Conservation (phyloP, 2,888 invertebrate species). For the Empis stercorea region DNA sequence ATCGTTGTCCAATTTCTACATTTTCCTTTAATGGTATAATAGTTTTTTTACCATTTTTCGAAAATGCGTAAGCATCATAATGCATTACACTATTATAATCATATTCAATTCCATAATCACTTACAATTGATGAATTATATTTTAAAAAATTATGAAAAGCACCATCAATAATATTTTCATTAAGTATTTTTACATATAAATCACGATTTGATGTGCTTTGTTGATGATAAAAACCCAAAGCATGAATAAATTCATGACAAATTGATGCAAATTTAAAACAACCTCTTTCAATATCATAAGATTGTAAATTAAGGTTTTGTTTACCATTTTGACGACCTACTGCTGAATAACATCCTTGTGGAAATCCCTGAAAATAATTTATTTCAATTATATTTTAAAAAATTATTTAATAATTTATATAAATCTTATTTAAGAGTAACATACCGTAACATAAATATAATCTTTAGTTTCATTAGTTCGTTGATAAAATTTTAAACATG, state of each 20-base stretch:
- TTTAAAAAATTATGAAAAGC: constrained; percentile 65
- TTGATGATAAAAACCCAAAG: constrained; percentile 59
- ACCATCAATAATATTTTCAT: constrained; percentile 16
- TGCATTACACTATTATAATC: too few relatives aligned
- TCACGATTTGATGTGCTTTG: constrained; percentile 58
- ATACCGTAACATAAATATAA: constrained; percentile 24
- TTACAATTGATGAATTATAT: constrained; percentile 20
- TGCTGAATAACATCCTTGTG: constrained; percentile 59
- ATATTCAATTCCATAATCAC: too few relatives aligned
- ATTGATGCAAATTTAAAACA: constrained; percentile 23
- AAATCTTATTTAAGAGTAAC: too few relatives aligned
- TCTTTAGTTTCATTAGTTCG: constrained; percentile 29
- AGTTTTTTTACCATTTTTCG: constrained; percentile 52
- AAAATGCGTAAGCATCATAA: constrained; percentile 64
- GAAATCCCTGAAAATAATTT: neutral
- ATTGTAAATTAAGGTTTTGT: too few relatives aligned
- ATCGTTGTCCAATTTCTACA: constrained; percentile 29
- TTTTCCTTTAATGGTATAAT: constrained; percentile 40
- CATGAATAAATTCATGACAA: constrained; percentile 9
- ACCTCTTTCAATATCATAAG: too few relatives aligned
- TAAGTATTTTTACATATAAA: constrained; percentile 44
- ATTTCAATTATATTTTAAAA: too few relatives aligned
- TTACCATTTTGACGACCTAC: constrained; percentile 59
- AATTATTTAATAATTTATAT: too few relatives aligned
- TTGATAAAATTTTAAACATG: constrained; percentile 53